Evolutionary conservation across 2,113 vertebrate genomes (phyloP).

Genomic region (Collichthys lucidus): DNA sequence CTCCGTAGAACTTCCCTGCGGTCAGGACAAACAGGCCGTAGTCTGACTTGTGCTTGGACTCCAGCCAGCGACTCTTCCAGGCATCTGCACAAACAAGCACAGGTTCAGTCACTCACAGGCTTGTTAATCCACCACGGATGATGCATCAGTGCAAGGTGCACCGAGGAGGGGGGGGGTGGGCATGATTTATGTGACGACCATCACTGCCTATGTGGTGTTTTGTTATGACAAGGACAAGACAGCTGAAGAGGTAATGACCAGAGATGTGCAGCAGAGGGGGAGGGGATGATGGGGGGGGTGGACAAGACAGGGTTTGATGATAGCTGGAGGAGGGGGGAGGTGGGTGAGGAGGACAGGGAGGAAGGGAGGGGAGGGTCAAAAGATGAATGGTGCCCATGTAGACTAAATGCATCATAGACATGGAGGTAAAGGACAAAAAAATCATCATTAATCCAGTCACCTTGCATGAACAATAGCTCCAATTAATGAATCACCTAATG

Average conservation of each 20-base stretch:
- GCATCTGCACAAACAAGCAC: conserved; percentile 73
- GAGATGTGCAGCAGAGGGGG: conserved; percentile 1
- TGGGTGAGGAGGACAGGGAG: not conserved
- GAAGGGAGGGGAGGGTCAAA: conserved; percentile 6
- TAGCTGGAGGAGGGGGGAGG: not conserved
- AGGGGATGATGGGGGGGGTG: conserved; percentile 11
- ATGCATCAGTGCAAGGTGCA: conserved; percentile 57
- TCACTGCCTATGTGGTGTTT: not conserved
- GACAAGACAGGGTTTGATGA: conserved; percentile 33
- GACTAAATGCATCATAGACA: not conserved
- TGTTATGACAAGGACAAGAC: not conserved
- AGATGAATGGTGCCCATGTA: conserved; percentile 32
- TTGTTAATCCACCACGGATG: not conserved
- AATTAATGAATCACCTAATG: not conserved
- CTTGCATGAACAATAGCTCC: not conserved
- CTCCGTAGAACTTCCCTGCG: conserved; percentile 86
- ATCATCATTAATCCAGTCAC: not conserved
- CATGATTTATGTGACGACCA: not conserved
- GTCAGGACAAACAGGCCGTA: conserved; percentile 86
- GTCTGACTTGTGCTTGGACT: conserved; percentile 86
- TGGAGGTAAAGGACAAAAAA: not conserved
- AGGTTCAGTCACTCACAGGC: conserved; percentile 34
- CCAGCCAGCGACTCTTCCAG: conserved; percentile 84
- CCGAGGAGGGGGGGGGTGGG: not conserved
- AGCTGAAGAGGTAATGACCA: conserved; percentile 26